Base-by-base conservation (phyloP, 2,888 invertebrate species). In the Morpho achilles region DNA sequence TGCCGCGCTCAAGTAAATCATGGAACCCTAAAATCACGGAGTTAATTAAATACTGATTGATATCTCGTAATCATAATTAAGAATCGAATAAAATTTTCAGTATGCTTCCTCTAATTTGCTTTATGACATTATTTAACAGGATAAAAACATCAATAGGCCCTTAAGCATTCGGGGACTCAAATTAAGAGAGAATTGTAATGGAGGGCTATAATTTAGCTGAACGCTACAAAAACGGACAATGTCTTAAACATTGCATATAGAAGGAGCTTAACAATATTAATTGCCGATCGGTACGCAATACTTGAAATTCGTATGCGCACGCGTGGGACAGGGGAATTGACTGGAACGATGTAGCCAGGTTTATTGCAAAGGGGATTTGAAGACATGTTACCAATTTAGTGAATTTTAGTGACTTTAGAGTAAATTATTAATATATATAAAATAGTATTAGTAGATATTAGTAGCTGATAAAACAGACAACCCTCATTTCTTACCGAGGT, bases 281-380 rank as follows among this genome's bases (percentile, higher is more conserved):
- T 60, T 56, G 47, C 48, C 65, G 48, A 43, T 32, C 32, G 48
- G 47, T 52, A 58, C 56, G 63, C 63, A 65, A 65, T 62, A 61
- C 49, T 58, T 58, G 63, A 64, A 62, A 63, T 50, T 56, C 58
- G 62, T 57, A 60, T 56, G 61, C 62, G 43, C 53, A 63, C 61
- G 62, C 63, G 58, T 62, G 53, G 59, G 59, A 55, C 59, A 32
- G 32, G 32, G 60, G 62, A 60, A 62, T 47, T 61, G 49, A 45
- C 53, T 6, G 66, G 67, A 77, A 79, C 75, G 67, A 69, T 72
- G 76, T 70, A 75, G 71, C 74, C 73, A 73, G 32, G 32, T 32
- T 32, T 32, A 32, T 32, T 32, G 3, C 4, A 32, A 3, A 32
- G 32, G 32, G 0, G 32, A 77, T 76, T 79, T 76, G 71, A 70